Conservation (phyloP, 2,113 vertebrate species). For the Lycaon pictus region DNA sequence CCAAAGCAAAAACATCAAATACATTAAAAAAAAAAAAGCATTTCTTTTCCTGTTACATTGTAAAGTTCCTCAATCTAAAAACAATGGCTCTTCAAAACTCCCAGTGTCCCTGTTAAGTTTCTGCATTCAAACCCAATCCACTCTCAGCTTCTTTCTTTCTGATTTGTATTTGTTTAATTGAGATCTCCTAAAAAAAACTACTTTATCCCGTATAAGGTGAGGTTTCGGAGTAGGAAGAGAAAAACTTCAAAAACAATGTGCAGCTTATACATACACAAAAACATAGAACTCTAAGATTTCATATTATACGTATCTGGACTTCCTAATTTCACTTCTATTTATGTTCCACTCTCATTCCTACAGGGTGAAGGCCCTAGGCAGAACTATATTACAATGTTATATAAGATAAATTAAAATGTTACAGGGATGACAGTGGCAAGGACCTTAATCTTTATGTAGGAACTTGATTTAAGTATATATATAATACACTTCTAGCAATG, state of each 20-base stretch:
- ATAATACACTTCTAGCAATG: not conserved
- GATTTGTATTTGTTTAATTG: not conserved
- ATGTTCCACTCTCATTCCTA: not conserved
- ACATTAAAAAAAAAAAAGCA: not conserved
- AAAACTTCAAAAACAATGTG: not conserved
- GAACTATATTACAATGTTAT: not conserved
- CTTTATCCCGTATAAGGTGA: not conserved
- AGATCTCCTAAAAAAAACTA: slow-evolving; percentile 23
- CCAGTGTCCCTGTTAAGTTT: not conserved
- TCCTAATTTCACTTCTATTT: slow-evolving; percentile 46
- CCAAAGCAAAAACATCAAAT: slow-evolving; percentile 3
- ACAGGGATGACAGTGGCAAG: not conserved
- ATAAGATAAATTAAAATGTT: not conserved
- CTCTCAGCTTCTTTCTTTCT: not conserved
- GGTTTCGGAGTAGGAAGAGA: not conserved
- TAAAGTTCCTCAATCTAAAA: slow-evolving; percentile 1
- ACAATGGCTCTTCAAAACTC: not conserved
- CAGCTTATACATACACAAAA: slow-evolving; percentile 1
- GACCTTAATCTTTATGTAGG: not conserved
- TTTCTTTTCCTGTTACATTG: not conserved
- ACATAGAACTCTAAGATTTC: not conserved
- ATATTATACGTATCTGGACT: not conserved
- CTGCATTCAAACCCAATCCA: slow-evolving; percentile 7
- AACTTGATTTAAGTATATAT: not conserved
- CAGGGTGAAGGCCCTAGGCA: not conserved